Conservation (phyloP, 1,140 invertebrate species). For the Neuroterus valhalla region DNA sequence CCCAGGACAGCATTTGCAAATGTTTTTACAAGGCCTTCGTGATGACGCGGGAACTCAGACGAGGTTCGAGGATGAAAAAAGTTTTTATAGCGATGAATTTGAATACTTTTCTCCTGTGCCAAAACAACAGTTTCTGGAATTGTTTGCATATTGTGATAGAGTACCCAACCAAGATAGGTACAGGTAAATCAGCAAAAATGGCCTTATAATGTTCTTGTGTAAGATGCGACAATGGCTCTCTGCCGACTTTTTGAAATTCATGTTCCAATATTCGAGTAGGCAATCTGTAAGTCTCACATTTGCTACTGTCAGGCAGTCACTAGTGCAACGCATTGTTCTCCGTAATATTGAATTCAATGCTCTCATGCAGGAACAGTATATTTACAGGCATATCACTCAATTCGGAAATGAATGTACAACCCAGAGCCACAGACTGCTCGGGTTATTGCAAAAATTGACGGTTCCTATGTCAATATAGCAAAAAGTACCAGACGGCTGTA, state of each 20-base stretch:
- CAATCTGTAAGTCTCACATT: no score
- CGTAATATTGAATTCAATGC: no score
- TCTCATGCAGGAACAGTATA: no score
- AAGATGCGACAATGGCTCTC: slow-evolving; percentile 29
- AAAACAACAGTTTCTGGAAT: no score
- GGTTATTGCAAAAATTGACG: background rate
- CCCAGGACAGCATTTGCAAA: background rate
- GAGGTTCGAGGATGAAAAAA: background rate
- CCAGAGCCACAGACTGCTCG: slow-evolving; percentile 1
- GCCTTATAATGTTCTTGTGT: slow-evolving; percentile 30
- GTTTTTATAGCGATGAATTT: no score
- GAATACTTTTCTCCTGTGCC: no score
- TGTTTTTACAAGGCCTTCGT: background rate
- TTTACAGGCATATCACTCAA: background rate
- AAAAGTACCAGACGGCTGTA: slow-evolving; percentile 20
- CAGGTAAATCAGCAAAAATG: slow-evolving; percentile 28
- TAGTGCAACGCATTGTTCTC: no score
- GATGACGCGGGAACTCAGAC: background rate
- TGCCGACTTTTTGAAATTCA: background rate
- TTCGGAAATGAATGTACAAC: slow-evolving; percentile 28
- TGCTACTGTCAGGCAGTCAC: no score
- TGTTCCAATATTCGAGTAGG: background rate
- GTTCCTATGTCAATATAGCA: slow-evolving; percentile 1
- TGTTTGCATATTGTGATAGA: no score
- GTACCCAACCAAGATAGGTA: background rate